Evolutionary conservation across 2,113 vertebrate species (phyloP).

Genomic region (Glareola pratincola): DNA sequence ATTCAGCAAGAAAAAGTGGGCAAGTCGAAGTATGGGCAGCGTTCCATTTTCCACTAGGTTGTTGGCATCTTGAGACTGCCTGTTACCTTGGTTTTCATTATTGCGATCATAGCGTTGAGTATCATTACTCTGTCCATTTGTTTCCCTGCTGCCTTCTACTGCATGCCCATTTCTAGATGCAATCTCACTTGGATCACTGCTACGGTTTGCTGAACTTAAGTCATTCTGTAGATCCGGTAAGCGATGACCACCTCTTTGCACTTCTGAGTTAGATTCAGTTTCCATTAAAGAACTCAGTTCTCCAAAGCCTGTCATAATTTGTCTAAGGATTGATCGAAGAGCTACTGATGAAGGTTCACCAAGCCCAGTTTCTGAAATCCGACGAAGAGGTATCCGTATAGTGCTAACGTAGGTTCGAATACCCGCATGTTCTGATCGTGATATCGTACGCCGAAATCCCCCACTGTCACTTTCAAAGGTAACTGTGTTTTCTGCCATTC

Average conservation of each 20-base stretch:
- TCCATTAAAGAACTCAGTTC: conserved; percentile 93
- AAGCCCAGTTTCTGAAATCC: conserved; percentile 87
- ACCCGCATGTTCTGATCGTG: conserved; percentile 86
- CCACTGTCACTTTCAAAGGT: conserved; percentile 91
- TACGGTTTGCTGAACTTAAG: not conserved
- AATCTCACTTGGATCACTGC: conserved; percentile 12
- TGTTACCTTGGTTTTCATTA: conserved; percentile 34
- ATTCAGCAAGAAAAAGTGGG: conserved; percentile 91
- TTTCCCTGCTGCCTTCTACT: conserved; percentile 48
- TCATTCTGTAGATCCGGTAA: not conserved
- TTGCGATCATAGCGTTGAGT: not conserved
- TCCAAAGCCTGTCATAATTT: conserved; percentile 94
- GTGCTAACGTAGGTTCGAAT: conserved; percentile 92
- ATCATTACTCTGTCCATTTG: not conserved
- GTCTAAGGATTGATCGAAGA: conserved; percentile 89
- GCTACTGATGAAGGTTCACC: conserved; percentile 88
- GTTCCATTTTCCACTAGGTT: conserved; percentile 88
- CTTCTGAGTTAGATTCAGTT: conserved; percentile 85
- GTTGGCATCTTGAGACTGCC: conserved; percentile 79
- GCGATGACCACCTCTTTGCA: conserved; percentile 43
- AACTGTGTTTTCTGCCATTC: conserved; percentile 86
- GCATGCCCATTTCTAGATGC: conserved; percentile 4
- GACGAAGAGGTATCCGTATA: conserved; percentile 87
- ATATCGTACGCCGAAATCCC: conserved; percentile 89
- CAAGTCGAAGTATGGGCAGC: conserved; percentile 87